phyloP scores from a whole-genome alignment of 1,140 invertebrate genomes.

The Trachymyrmex septentrionalis region DNA sequence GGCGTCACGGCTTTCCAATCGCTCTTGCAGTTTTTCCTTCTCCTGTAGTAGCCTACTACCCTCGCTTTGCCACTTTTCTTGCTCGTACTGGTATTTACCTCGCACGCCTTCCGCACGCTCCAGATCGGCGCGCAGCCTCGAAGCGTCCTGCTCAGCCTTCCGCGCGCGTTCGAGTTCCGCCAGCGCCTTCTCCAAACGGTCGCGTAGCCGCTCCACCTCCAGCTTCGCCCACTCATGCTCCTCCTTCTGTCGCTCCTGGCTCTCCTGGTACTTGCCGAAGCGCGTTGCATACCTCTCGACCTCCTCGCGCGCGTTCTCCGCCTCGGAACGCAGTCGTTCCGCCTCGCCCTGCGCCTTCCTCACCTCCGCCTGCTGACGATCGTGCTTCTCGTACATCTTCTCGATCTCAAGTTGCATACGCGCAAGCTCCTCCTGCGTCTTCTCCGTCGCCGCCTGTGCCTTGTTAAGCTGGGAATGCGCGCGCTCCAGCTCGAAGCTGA shows the following conservation, averaged over 20 bases:
- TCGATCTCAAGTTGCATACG: slow-evolving; percentile 95
- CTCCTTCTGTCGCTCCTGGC: slow-evolving; percentile 91
- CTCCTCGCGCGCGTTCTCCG: slow-evolving; percentile 90
- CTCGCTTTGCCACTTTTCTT: slow-evolving; percentile 91
- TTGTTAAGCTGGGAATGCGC: slow-evolving; percentile 94
- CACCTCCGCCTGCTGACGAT: slow-evolving; percentile 93
- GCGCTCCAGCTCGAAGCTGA: slow-evolving; percentile 94
- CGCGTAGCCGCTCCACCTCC: slow-evolving; percentile 94
- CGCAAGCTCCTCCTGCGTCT: slow-evolving; percentile 95
- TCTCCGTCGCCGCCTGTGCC: slow-evolving; percentile 93
- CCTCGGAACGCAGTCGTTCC: slow-evolving; percentile 90
- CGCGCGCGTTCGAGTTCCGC: slow-evolving; percentile 92
- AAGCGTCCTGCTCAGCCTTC: slow-evolving; percentile 90
- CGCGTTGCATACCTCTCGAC: slow-evolving; percentile 91
- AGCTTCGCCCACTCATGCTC: slow-evolving; percentile 93
- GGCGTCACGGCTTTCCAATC: slow-evolving; percentile 90
- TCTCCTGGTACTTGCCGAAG: slow-evolving; percentile 93
- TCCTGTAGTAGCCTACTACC: slow-evolving; percentile 88
- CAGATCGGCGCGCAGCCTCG: slow-evolving; percentile 90
- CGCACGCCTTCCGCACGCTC: slow-evolving; percentile 92
- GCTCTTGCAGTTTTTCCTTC: slow-evolving; percentile 91
- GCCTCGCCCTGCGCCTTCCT: slow-evolving; percentile 93
- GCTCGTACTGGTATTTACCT: slow-evolving; percentile 95
- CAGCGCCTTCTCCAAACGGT: slow-evolving; percentile 93
- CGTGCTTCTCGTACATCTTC: slow-evolving; percentile 96